Evolutionary conservation across 1,140 invertebrate genomes (phyloP).

Genomic region (Papilio glaucus): DNA sequence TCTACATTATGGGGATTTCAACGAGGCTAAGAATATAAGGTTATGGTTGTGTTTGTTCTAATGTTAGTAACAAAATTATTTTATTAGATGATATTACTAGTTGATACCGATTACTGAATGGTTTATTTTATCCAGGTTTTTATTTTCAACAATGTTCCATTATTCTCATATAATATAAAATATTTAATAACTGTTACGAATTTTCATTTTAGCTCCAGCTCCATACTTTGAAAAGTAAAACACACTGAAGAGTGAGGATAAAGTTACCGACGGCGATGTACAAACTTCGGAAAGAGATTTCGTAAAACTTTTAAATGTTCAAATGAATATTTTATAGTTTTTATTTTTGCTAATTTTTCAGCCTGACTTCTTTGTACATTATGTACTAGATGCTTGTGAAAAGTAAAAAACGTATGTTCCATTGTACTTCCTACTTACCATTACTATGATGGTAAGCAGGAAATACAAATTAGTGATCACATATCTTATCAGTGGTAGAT

Average conservation of each 20-base stretch:
- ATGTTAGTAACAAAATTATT: background rate
- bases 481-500: no score
- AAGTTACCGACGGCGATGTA: slow-evolving; percentile 23
- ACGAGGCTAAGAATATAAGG: background rate
- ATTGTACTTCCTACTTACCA: no score
- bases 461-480: no score
- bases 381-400: background rate
- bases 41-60: background rate
- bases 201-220: slow-evolving; percentile 4
- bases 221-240: slow-evolving; percentile 20
- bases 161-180: background rate
- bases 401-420: no score
- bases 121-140: no score
- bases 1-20: background rate
- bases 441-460: no score
- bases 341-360: background rate
- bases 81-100: background rate
- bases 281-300: slow-evolving; percentile 25
- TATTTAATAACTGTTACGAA: slow-evolving; percentile 10
- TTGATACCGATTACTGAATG: background rate
- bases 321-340: slow-evolving; percentile 10
- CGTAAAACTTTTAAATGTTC: slow-evolving; percentile 22
- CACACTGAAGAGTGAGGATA: slow-evolving; percentile 16
- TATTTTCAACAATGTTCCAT: no score
- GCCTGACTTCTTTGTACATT: background rate